These are phyloP conservation scores for Menidia beryllina DNA, from an alignment of 2,113 vertebrate species.

Conservation along the genomic window DNA sequence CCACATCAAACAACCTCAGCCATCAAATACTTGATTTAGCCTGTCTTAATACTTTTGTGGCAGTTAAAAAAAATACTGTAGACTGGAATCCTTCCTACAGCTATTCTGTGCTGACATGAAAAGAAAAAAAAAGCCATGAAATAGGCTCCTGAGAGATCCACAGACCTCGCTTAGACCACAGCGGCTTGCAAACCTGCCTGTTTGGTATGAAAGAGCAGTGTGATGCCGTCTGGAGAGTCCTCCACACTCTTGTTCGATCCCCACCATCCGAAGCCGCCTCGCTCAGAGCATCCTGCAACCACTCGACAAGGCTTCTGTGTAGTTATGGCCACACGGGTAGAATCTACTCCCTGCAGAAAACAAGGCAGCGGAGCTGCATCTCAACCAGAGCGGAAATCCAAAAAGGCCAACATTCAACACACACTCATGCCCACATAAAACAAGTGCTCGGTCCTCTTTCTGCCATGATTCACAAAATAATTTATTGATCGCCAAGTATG, in stretches of 20 bases:
- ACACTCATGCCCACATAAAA: background rate
- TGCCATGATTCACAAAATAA: background rate
- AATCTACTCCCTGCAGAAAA: slow-evolving; percentile 2
- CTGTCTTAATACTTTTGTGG: too few species aligned
- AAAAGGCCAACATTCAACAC: background rate
- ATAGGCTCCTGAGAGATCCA: too few species aligned
- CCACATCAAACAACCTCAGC: too few species aligned
- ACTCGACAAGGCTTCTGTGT: slow-evolving; percentile 1
- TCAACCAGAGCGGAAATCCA: background rate
- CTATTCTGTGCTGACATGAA: too few species aligned
- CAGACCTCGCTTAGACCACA: too few species aligned
- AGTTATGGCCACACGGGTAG: background rate
- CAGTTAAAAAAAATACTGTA: too few species aligned
- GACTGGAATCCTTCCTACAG: too few species aligned
- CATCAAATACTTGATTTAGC: too few species aligned
- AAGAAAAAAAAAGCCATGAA: too few species aligned
- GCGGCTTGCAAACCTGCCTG: too few species aligned
- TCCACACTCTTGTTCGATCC: background rate
- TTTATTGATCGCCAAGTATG: background rate
- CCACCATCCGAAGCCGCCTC: background rate
- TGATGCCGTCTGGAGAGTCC: background rate
- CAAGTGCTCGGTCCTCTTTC: background rate
- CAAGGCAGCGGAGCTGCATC: background rate
- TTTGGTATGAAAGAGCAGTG: background rate
- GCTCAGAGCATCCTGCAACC: background rate